These are phyloP conservation scores for Eira barbara DNA, from an alignment of 2,113 vertebrate genomes.

Conservation along the genomic window DNA sequence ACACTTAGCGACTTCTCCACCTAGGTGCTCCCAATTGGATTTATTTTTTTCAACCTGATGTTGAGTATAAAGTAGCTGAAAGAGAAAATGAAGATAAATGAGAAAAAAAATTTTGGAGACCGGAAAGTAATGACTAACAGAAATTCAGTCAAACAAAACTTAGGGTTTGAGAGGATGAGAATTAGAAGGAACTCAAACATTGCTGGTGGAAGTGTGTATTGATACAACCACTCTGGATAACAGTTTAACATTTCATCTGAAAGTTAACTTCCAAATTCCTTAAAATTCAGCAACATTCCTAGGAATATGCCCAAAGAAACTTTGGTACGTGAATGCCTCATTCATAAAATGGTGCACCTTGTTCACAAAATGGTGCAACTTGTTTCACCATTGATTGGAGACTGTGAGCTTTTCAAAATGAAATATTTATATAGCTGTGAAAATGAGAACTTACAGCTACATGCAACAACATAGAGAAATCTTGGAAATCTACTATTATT, in stretches of 20 bases:
- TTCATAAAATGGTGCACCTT: constrained; percentile 12
- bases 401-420: constrained; percentile 25
- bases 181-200: neutral
- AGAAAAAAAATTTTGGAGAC: neutral
- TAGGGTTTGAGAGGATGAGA: neutral
- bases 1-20: neutral
- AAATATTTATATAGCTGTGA: neutral
- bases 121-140: neutral
- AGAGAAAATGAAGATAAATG: neutral
- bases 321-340: neutral
- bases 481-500: neutral
- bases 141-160: neutral
- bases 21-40: neutral
- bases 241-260: constrained; percentile 24
- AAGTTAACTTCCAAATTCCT: neutral
- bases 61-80: constrained; percentile 13
- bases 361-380: neutral
- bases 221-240: neutral
- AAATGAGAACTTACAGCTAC: neutral
- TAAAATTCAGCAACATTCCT: constrained; percentile 14
- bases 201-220: neutral
- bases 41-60: constrained; percentile 5
- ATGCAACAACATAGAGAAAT: neutral
- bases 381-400: constrained; percentile 19
- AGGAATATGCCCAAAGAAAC: neutral